Evolutionary conservation across 2,797 vertebrate species (phyloP).

Genomic region (Manis javanica): DNA sequence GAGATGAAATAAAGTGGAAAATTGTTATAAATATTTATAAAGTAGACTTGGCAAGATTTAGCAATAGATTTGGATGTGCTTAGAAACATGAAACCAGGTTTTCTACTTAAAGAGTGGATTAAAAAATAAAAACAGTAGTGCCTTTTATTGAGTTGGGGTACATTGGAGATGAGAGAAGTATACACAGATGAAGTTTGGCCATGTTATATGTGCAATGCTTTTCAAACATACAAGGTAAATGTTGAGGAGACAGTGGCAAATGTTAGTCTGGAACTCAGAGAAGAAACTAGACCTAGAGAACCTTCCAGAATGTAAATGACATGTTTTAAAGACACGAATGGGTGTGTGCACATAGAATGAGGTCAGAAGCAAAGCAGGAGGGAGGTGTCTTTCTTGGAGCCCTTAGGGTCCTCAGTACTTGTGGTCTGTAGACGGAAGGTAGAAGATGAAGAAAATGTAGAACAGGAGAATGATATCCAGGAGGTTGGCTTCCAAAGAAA

Average conservation of each 20-base stretch:
- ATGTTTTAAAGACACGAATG: not conserved
- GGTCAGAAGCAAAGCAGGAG: not conserved
- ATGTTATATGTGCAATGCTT: not conserved
- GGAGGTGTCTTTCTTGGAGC: not conserved
- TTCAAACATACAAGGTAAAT: accelerated
- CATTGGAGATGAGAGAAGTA: accelerated
- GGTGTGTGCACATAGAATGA: not conserved
- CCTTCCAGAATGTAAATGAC: not conserved
- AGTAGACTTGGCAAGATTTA: not conserved
- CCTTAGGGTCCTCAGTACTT: not conserved
- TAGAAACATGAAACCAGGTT: not conserved
- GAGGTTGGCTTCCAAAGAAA: not conserved
- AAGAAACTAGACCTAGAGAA: not conserved
- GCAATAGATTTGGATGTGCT: not conserved
- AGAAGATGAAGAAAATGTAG: not conserved
- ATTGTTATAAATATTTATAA: not conserved
- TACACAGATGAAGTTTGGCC: accelerated
- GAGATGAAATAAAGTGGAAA: not conserved
- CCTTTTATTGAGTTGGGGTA: not conserved
- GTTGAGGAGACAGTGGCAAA: not conserved
- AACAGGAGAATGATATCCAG: not conserved
- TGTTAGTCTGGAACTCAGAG: not conserved
- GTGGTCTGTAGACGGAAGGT: not conserved
- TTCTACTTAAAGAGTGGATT: not conserved
- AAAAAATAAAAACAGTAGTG: not conserved